These are phyloP conservation scores for Chromobotia macracanthus DNA, from an alignment of 2,797 vertebrate genomes.

Conservation along the genomic window DNA sequence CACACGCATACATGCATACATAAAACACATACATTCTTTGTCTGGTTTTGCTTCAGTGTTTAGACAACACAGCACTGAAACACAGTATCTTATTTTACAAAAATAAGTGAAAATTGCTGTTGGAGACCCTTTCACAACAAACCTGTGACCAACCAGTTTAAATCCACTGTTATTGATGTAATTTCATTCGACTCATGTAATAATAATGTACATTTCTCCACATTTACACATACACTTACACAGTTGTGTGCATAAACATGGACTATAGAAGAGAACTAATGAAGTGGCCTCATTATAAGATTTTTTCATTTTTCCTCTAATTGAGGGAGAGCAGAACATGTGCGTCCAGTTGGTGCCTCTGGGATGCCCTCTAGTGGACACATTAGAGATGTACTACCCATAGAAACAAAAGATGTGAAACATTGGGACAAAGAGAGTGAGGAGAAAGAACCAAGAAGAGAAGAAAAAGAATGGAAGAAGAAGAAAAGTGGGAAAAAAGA, in stretches of 20 bases:
- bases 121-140: too few species aligned
- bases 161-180: too few species aligned
- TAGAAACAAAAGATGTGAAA: constrained; percentile 50
- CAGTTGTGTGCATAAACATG: background rate
- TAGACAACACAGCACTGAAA: too few species aligned
- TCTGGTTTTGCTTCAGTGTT: too few species aligned
- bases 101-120: too few species aligned
- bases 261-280: background rate
- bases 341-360: constrained; percentile 23
- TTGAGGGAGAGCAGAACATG: constrained; percentile 50
- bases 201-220: too few species aligned
- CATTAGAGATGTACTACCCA: constrained; percentile 46
- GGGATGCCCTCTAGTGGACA: constrained; percentile 68
- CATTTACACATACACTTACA: background rate
- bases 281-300: background rate
- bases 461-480: constrained; percentile 51
- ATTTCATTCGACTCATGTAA: too few species aligned
- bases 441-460: constrained; percentile 25
- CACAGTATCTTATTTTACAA: too few species aligned
- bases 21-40: background rate
- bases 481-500: constrained; percentile 32
- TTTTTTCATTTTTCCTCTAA: constrained; percentile 18
- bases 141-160: too few species aligned
- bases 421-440: constrained; percentile 35
- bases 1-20: background rate